Conservation (phyloP, 2,888 invertebrate genomes). For the Himalopsyche kuldschensis region DNA sequence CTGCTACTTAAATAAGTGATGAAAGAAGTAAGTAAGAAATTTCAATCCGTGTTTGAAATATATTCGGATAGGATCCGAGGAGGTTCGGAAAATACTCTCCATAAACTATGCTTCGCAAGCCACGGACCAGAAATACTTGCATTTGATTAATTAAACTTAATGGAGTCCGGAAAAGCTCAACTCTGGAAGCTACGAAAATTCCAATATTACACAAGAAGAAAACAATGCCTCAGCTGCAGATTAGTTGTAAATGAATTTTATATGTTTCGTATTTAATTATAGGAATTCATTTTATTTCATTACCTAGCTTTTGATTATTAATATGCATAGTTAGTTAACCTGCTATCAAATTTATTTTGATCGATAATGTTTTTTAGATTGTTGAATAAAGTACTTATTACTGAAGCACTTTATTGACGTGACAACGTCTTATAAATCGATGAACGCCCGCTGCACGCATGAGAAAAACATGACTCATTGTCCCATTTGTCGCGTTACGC, state of each 20-base stretch:
- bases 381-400: too few relatives aligned
- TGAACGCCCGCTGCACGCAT: too few relatives aligned
- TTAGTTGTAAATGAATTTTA: not conserved
- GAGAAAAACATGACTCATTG: too few relatives aligned
- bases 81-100: not conserved
- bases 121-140: constrained; percentile 24
- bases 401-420: too few relatives aligned
- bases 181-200: not conserved
- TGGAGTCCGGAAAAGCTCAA: not conserved
- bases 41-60: not conserved
- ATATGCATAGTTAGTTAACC: too few relatives aligned
- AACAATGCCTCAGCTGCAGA: not conserved
- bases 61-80: not conserved
- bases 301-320: too few relatives aligned
- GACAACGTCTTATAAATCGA: too few relatives aligned
- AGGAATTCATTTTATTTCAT: too few relatives aligned
- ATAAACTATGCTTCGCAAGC: not conserved
- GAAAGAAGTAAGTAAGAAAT: not conserved
- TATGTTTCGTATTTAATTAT: not conserved
- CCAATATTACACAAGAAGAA: not conserved
- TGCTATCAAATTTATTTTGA: too few relatives aligned
- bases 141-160: constrained; percentile 33
- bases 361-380: too few relatives aligned
- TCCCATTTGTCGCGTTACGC: too few relatives aligned
- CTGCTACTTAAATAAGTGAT: too few relatives aligned